Evolutionary conservation across 2,797 vertebrate genomes (phyloP).

Genomic region (Petrocephalus schoutedeni): DNA sequence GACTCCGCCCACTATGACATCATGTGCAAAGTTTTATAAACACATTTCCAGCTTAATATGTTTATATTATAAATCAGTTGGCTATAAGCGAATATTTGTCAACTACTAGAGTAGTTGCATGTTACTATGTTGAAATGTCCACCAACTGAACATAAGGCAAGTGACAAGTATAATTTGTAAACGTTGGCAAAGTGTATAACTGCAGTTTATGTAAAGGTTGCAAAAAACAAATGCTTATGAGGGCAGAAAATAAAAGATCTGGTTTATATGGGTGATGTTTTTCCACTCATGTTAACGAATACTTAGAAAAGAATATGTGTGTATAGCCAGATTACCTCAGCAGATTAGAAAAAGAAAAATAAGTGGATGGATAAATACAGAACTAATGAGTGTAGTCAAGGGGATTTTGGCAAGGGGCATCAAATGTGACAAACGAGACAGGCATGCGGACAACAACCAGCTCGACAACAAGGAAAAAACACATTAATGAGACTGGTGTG

Average conservation of each 20-base stretch:
- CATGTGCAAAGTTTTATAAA: neutral
- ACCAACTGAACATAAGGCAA: neutral
- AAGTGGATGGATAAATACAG: neutral
- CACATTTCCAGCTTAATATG: neutral
- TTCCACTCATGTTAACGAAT: neutral
- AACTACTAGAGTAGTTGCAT: neutral
- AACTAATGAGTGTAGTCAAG: slow-evolving; percentile 18
- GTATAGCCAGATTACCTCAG: neutral
- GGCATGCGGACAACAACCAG: neutral
- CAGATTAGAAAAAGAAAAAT: neutral
- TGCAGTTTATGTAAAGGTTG: neutral
- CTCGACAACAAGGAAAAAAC: slow-evolving; percentile 1
- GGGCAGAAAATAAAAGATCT: neutral
- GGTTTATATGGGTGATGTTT: neutral
- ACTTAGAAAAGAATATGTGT: neutral
- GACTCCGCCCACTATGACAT: neutral
- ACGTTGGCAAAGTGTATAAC: neutral
- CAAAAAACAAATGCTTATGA: neutral
- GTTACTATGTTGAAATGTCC: neutral
- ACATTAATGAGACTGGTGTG: slow-evolving; percentile 4
- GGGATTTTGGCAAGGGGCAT: slow-evolving; percentile 6
- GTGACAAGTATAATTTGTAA: neutral
- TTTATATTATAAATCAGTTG: neutral
- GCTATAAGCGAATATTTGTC: neutral
- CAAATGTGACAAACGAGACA: slow-evolving; percentile 9